A percentile compares a stretch with the other conserved stretches of the same genome.
Conservation (phyloP, 2,888 invertebrate genomes). For the Drosophila longiperda region DNA sequence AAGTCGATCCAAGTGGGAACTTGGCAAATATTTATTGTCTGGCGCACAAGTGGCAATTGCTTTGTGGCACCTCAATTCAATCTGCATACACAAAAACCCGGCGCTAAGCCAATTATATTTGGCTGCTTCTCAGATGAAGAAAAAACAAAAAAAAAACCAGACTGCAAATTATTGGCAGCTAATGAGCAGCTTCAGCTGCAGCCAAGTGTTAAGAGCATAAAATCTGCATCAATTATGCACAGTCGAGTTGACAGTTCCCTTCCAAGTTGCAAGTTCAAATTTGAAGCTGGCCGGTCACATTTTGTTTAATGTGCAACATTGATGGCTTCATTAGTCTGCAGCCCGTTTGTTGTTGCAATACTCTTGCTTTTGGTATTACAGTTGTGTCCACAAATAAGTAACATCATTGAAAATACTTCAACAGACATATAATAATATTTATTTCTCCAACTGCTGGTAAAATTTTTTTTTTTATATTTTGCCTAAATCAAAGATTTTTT, state of each 20-base stretch:
- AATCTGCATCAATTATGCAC: slow-evolving; percentile 64
- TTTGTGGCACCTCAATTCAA: slow-evolving; percentile 53
- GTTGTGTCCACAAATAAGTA: neutral
- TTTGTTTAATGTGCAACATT: slow-evolving; percentile 41
- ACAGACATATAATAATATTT: neutral
- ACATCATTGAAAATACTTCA: neutral
- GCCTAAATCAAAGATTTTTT: neutral
- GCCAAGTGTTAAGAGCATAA: slow-evolving; percentile 46
- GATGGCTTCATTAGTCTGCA: slow-evolving; percentile 65
- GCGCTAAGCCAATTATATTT: slow-evolving; percentile 34
- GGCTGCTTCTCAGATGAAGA: neutral
- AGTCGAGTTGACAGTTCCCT: slow-evolving; percentile 11
- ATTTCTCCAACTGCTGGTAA: rapidly evolving
- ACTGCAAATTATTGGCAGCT: slow-evolving; percentile 22
- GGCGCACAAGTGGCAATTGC: slow-evolving; percentile 26
- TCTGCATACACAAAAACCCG: slow-evolving; percentile 64
- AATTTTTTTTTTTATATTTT: too few species aligned
- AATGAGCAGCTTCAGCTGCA: slow-evolving; percentile 54
- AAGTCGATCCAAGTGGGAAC: slow-evolving; percentile 5
- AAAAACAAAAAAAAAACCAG: neutral
- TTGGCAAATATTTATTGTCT: slow-evolving; percentile 58
- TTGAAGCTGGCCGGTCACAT: neutral
- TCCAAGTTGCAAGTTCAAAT: neutral
- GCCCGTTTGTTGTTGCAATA: slow-evolving; percentile 3
- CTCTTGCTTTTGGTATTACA: neutral